Evolutionary conservation across 2,113 vertebrate species (phyloP).

Genomic region (Phainopepla nitens): DNA sequence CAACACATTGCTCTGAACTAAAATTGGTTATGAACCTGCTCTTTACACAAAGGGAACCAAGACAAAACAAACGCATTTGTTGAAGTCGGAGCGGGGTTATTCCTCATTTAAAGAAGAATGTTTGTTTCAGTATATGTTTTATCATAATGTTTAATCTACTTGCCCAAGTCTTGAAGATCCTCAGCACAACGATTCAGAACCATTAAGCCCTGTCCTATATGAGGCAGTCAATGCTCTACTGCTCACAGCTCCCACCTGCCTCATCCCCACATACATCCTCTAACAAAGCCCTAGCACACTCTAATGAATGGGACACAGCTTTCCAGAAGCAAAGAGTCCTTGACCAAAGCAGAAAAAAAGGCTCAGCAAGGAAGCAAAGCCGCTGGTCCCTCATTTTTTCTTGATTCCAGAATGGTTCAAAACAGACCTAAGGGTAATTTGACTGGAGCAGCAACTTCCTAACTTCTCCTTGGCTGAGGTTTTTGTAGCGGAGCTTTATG

Average conservation of each 20-base stretch:
- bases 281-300: not conserved
- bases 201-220: not conserved
- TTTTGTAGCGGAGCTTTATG: not conserved
- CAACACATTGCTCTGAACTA: not conserved
- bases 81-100: rapidly evolving
- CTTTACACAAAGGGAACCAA: not conserved
- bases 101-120: not conserved
- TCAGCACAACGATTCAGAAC: not conserved
- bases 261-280: not conserved
- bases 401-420: not conserved
- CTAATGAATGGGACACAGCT: not conserved
- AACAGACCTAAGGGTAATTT: not conserved
- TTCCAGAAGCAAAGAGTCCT: not conserved
- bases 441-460: not conserved
- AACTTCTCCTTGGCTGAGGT: not conserved
- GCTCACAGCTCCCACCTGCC: not conserved
- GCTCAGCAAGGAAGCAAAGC: not conserved
- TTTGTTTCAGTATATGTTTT: not conserved
- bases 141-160: not conserved
- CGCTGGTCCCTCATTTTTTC: not conserved
- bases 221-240: not conserved
- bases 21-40: rapidly evolving
- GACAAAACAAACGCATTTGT: not conserved
- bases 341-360: not conserved
- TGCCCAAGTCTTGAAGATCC: not conserved